Percentiles rank a stretch among this genome's conserved stretches.
phyloP scores from a whole-genome alignment of 1,140 invertebrate species.

The Pseudomyrmex sp. region DNA sequence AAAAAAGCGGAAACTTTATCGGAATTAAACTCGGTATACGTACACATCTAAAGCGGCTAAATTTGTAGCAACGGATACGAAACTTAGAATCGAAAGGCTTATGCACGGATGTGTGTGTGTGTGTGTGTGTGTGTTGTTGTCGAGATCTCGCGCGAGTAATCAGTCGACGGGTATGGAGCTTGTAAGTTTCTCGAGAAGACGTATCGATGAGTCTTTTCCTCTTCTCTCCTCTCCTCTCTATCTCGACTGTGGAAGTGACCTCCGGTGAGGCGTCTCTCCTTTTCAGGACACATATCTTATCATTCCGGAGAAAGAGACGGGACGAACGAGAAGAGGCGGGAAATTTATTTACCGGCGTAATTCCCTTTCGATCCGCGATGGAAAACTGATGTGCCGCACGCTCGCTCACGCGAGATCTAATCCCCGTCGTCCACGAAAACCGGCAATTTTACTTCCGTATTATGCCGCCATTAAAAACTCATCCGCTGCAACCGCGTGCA shows the following conservation, averaged over 20 bases:
- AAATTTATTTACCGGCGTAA: constrained; percentile 50
- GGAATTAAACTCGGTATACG: too few relatives aligned
- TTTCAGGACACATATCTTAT: constrained; percentile 46
- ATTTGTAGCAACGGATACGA: background rate
- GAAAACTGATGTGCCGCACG: constrained; percentile 30
- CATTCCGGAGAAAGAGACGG: constrained; percentile 17
- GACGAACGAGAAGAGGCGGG: background rate
- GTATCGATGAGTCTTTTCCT: constrained; percentile 52
- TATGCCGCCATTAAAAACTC: constrained; percentile 61
- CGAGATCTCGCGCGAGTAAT: constrained; percentile 16
- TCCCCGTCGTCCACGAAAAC: constrained; percentile 39
- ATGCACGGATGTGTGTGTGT: background rate
- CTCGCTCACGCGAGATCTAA: constrained; percentile 45
- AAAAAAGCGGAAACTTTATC: too few relatives aligned
- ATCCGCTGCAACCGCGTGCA: constrained; percentile 53
- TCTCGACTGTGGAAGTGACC: background rate
- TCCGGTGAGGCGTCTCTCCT: constrained; percentile 30
- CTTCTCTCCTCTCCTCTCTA: too few relatives aligned
- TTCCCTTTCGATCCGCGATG: constrained; percentile 13
- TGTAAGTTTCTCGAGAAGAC: constrained; percentile 33
- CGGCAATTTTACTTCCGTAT: constrained; percentile 64
- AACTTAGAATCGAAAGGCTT: background rate
- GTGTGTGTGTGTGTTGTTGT: background rate
- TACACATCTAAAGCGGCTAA: background rate
- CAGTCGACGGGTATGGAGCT: background rate